These are phyloP conservation scores for Zapornia atra DNA, from an alignment of 2,113 vertebrate species.

Conservation along the genomic window DNA sequence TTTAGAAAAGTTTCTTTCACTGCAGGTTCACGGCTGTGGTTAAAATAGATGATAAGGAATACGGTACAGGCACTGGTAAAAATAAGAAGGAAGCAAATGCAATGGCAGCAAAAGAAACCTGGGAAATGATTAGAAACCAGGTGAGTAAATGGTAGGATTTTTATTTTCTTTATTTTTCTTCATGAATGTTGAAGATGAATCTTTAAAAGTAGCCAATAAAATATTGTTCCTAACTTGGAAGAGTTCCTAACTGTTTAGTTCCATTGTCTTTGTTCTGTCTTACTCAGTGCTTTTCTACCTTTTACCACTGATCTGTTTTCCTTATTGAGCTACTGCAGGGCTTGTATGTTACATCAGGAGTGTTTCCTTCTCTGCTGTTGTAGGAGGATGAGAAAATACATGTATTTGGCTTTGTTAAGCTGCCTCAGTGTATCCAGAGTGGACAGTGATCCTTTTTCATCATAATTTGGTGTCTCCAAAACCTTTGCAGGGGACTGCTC, in stretches of 20 bases:
- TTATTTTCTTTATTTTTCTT: neutral
- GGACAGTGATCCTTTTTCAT: neutral
- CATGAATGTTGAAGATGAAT: neutral
- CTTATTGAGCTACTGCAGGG: neutral
- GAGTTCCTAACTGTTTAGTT: neutral
- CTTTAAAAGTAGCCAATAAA: neutral
- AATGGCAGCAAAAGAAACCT: constrained; percentile 48
- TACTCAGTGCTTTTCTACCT: neutral
- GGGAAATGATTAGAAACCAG: constrained; percentile 3
- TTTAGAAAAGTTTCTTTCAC: constrained; percentile 18
- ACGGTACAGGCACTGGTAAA: constrained; percentile 57
- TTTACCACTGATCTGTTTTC: neutral
- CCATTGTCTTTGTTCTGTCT: neutral
- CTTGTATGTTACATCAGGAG: neutral
- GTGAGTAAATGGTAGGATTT: constrained; percentile 7
- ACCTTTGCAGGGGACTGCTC: neutral
- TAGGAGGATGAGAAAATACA: neutral
- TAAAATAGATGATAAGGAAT: neutral
- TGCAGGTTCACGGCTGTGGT: constrained; percentile 71
- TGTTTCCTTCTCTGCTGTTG: neutral
- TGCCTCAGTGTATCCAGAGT: neutral
- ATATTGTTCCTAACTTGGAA: neutral
- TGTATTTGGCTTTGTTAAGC: neutral
- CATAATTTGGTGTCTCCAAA: neutral
- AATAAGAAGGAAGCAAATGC: constrained; percentile 71